Percentiles rank a stretch among this genome's conserved stretches.
These are phyloP conservation scores for Crossaster papposus DNA, from an alignment of 53 echinoderm and acorn worm species.

Conservation along the genomic window DNA sequence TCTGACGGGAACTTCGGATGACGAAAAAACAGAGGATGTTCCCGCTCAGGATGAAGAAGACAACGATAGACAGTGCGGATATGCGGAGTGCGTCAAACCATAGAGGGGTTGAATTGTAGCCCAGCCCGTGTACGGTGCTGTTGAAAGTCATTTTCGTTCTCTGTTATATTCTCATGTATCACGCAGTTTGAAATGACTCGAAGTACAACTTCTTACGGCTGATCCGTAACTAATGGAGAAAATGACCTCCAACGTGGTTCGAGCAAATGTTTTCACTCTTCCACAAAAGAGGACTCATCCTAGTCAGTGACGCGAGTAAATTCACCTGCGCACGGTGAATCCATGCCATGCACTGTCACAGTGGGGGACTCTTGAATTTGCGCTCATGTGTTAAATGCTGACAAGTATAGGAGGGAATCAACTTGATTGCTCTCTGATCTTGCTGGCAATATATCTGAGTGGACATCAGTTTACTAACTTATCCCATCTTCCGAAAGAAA, in stretches of 20 bases:
- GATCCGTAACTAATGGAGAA: no score
- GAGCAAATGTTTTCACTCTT: no score
- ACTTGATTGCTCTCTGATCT: background rate
- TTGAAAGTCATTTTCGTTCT: background rate
- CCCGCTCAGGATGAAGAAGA: slow-evolving; percentile 9
- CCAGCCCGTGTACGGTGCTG: background rate
- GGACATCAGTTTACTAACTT: background rate
- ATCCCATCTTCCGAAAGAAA: background rate
- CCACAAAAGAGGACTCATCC: no score
- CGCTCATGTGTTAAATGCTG: background rate
- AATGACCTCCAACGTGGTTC: no score
- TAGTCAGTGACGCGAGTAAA: no score
- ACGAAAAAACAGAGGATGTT: slow-evolving; percentile 26
- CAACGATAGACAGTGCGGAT: background rate
- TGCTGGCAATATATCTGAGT: background rate
- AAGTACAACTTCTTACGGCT: background rate
- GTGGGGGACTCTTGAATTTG: background rate
- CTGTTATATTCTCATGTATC: background rate
- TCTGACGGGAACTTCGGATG: background rate
- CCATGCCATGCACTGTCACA: no score
- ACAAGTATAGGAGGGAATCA: background rate
- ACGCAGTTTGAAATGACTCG: background rate
- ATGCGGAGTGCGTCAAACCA: slow-evolving; percentile 30
- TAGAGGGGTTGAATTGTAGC: background rate
- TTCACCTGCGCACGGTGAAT: no score